phyloP scores from a whole-genome alignment of 2,113 vertebrate genomes.

The Anoura caudifer region DNA sequence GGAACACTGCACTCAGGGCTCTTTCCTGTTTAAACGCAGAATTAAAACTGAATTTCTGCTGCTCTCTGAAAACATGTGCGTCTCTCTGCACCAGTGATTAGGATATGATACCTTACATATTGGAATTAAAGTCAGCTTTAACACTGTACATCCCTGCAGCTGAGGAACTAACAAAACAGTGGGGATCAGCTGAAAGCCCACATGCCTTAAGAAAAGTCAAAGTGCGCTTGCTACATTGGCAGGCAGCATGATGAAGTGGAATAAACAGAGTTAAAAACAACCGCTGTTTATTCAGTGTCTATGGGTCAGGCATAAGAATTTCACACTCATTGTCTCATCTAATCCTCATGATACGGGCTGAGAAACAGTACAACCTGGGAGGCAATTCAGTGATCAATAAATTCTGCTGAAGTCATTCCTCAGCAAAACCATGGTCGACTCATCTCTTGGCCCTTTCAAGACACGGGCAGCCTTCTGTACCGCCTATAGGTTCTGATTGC shows the following conservation, averaged over 20 bases:
- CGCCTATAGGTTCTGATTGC: background rate
- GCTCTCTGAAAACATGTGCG: background rate
- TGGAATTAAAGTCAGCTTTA: background rate
- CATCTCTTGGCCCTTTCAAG: background rate
- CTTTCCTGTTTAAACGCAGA: background rate
- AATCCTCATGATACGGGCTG: background rate
- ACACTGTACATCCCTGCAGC: background rate
- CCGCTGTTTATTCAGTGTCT: background rate
- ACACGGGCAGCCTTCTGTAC: background rate
- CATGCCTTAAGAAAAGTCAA: background rate
- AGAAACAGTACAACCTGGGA: background rate
- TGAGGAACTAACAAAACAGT: background rate
- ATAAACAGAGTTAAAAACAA: background rate
- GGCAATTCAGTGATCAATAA: background rate
- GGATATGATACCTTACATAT: background rate
- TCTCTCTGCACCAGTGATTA: background rate
- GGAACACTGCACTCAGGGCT: background rate
- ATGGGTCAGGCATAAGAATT: background rate
- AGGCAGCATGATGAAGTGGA: background rate
- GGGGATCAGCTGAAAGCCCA: background rate
- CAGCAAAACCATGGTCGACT: background rate
- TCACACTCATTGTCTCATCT: background rate
- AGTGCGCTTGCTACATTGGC: background rate
- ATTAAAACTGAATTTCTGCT: conserved; percentile 41
- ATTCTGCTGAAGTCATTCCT: background rate